Evolutionary conservation across 1,140 invertebrate species (phyloP).

Genomic region (Scaptodrosophila lebanonensis): DNA sequence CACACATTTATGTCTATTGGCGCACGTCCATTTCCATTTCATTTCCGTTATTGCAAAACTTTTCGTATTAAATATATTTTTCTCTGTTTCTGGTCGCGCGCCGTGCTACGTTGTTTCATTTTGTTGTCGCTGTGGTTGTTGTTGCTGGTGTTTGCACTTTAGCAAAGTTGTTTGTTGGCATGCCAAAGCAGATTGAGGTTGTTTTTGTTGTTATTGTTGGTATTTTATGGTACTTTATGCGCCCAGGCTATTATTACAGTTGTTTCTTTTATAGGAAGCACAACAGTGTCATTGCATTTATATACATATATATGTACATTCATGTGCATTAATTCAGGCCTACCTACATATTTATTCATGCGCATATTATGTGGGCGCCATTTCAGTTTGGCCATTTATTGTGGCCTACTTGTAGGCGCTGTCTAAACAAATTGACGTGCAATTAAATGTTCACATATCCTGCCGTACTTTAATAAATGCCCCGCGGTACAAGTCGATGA

Average conservation of each 20-base stretch:
- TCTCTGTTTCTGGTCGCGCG: conserved; percentile 34
- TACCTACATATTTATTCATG: conserved; percentile 22
- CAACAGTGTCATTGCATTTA: conserved; percentile 65
- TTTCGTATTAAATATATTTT: conserved; percentile 75
- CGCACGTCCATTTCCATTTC: conserved; percentile 74
- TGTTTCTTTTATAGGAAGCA: conserved; percentile 69
- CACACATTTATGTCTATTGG: conserved; percentile 72
- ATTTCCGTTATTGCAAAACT: conserved; percentile 75
- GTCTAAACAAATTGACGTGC: conserved; percentile 59
- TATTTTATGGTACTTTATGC: conserved; percentile 69
- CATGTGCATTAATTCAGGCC: conserved; percentile 33
- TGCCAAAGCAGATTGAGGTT: too few species aligned
- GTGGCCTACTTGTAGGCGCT: conserved; percentile 16
- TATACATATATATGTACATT: conserved; percentile 42
- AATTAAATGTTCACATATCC: conserved; percentile 43
- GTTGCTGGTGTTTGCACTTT: conserved; percentile 63
- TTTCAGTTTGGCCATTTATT: conserved; percentile 16
- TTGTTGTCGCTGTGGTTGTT: conserved; percentile 44
- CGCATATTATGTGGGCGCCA: neutral
- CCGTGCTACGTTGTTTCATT: conserved; percentile 60
- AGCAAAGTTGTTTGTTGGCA: conserved; percentile 61
- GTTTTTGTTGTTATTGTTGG: conserved; percentile 55
- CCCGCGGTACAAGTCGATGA: too few species aligned
- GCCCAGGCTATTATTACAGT: conserved; percentile 65
- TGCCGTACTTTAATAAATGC: too few species aligned